These are phyloP conservation scores for Malurus elegans DNA, from an alignment of 2,113 vertebrate genomes.

Conservation along the genomic window DNA sequence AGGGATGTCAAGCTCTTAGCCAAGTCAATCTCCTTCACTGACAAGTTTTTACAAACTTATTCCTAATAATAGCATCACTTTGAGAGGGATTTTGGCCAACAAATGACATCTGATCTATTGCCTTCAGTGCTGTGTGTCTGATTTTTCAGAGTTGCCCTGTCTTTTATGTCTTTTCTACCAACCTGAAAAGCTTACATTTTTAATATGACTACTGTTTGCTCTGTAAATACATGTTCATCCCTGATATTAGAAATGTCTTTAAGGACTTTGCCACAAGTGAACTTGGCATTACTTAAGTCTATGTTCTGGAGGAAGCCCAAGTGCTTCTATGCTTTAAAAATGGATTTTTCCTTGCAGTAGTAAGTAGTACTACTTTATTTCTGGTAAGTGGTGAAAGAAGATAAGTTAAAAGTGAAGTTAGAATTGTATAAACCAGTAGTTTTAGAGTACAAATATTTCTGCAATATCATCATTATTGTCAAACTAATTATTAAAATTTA, in stretches of 20 bases:
- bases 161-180: neutral
- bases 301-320: neutral
- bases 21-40: conserved; percentile 33
- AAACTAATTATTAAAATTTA: neutral
- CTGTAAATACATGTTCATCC: neutral
- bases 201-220: neutral
- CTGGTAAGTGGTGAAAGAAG: neutral
- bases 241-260: neutral
- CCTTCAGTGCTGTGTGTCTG: neutral
- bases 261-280: neutral
- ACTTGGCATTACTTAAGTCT: neutral
- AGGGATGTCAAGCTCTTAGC: neutral
- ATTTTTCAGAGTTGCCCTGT: neutral
- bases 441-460: neutral
- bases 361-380: neutral
- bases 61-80: conserved; percentile 30
- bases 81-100: neutral
- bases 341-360: neutral
- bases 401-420: neutral
- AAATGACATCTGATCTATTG: conserved; percentile 23
- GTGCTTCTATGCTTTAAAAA: neutral
- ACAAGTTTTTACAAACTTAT: conserved; percentile 45
- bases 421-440: neutral
- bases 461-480: neutral
- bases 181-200: neutral